These are phyloP conservation scores for Lithophane semibrunnea DNA, from an alignment of 2,888 invertebrate species.

Conservation along the genomic window DNA sequence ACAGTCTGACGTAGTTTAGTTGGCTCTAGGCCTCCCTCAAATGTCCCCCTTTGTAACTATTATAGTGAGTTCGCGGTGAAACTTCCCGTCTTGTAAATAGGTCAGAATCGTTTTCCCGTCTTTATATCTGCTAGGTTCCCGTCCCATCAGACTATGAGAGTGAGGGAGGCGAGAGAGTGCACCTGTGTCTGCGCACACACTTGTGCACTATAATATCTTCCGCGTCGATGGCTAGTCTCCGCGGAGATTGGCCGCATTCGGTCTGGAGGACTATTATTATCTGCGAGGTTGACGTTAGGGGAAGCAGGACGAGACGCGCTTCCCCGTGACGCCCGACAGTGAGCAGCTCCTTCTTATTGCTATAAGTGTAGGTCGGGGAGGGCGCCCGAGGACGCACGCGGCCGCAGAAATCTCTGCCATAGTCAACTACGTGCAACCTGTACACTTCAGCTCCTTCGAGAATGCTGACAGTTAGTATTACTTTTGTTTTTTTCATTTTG, in stretches of 20 bases:
- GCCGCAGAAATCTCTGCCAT: constrained; percentile 97
- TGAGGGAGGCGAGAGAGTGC: not conserved
- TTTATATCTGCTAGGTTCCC: constrained; percentile 30
- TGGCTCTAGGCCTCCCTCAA: constrained; percentile 32
- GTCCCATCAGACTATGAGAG: not conserved
- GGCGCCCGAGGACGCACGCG: constrained; percentile 96
- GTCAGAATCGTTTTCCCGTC: constrained; percentile 11
- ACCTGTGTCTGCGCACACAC: not conserved
- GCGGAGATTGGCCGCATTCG: not conserved
- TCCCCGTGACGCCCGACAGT: constrained; percentile 55
- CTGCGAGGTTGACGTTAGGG: constrained; percentile 77
- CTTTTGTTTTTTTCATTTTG: constrained; percentile 59
- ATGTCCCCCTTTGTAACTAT: constrained; percentile 8
- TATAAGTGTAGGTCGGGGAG: constrained; percentile 84
- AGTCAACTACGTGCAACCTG: constrained; percentile 98
- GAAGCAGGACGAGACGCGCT: constrained; percentile 63
- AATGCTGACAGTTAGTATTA: constrained; percentile 95
- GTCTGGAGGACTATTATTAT: not conserved
- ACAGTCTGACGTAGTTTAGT: constrained; percentile 7
- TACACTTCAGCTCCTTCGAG: constrained; percentile 98
- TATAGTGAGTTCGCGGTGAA: constrained; percentile 41
- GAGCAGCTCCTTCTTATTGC: constrained; percentile 55
- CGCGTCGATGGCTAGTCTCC: not conserved
- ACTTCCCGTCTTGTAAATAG: constrained; percentile 11
- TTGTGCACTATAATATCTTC: not conserved